Evolutionary conservation across 2,797 vertebrate species (phyloP).

Genomic region (Cacajao melanocephalus): DNA sequence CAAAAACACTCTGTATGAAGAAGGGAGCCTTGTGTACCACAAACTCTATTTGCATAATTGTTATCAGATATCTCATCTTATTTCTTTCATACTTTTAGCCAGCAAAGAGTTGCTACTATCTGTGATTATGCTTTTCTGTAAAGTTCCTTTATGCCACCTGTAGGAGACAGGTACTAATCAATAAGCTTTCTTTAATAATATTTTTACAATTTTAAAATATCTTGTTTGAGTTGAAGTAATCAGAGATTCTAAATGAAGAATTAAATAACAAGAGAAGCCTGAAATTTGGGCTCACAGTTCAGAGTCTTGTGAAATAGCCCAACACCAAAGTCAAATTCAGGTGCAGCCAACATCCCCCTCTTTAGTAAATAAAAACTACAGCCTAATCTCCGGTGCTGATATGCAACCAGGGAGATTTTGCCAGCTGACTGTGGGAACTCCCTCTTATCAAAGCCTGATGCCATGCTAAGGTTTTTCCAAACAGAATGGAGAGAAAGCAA

Average conservation of each 20-base stretch:
- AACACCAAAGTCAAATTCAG: conserved; percentile 1
- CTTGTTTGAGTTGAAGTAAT: conserved; percentile 77
- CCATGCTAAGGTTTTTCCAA: conserved; percentile 61
- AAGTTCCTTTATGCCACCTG: not conserved
- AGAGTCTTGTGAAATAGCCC: conserved; percentile 44
- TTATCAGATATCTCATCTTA: not conserved
- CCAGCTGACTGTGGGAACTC: conserved; percentile 48
- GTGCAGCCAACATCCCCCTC: not conserved
- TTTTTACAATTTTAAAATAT: conserved; percentile 73
- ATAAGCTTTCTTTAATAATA: conserved; percentile 55
- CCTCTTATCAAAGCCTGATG: conserved; percentile 49
- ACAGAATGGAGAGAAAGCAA: conserved; percentile 70
- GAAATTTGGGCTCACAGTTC: conserved; percentile 18
- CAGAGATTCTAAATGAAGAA: conserved; percentile 56
- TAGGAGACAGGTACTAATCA: not conserved
- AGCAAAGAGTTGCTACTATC: not conserved
- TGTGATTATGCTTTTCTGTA: not conserved
- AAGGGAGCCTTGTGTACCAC: not conserved
- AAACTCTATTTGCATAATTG: not conserved
- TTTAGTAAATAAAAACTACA: conserved; percentile 47
- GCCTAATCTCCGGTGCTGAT: conserved; percentile 37
- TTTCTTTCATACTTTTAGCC: not conserved
- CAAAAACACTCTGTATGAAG: not conserved
- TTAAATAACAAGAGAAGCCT: not conserved
- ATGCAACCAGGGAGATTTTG: not conserved